Evolutionary conservation across 1,140 invertebrate genomes (phyloP), one percentile per base, ranked within the genome.

Genomic region (Arion vulgaris): DNA sequence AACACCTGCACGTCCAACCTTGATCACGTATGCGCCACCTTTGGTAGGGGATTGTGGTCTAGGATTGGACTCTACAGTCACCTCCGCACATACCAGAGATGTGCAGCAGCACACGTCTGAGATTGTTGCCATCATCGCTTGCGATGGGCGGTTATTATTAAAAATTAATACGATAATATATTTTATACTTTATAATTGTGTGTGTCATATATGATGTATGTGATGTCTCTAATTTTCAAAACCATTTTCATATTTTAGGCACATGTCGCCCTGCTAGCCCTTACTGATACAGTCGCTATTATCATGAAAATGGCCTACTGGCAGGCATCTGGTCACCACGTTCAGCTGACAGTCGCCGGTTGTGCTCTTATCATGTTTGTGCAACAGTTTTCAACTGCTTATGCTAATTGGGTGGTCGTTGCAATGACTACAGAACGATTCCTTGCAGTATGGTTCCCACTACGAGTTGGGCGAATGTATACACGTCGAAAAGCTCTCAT

Each of bases 401-500:
- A 87, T 75, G 80, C 88, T 32, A 90, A 87, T 79, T 90, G 89
- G 89, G 85, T 90, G 39, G 80, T 90, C 7, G 89, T 90, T 45
- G 86, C 86, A 66, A 89, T 90, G 88, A 88, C 89, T 11, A 39
- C 87, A 17, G 89, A 90, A 78, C 80, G 89, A 2, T 90, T 88
- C 75, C 82, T 89, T 9, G 89, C 89, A 7, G 87, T 90, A 2
- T 88, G 86, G 85, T 89, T 89, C 49, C 89, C 89, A 0, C 81
- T 90, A 1, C 84, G 86, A 49, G 87, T 90, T 1, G 86, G 84
- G 39, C 84, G 86, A 41, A 80, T 88, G 32, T 90, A 88, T 74
- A 84, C 85, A 28, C 85, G 84, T 38, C 84, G 57, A 51, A 87
- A 85, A 19, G 86, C 87, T 17, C 39, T 84, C 19, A 38, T 85